Evolutionary conservation across 2,113 vertebrate genomes (phyloP).

Genomic region (Pantherophis guttatus): DNA sequence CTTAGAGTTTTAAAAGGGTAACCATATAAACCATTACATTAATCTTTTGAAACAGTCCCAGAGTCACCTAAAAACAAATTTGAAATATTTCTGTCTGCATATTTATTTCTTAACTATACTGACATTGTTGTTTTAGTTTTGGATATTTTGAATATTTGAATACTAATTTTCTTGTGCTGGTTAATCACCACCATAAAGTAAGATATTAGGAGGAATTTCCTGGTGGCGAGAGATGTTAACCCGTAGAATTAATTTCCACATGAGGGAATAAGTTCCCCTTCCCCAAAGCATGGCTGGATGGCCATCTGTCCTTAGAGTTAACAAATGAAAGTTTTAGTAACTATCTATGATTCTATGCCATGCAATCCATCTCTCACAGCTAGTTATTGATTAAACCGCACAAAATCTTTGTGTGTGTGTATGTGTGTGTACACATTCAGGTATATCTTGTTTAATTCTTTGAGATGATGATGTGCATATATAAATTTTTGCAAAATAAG

Average conservation of each 20-base stretch:
- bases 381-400: neutral
- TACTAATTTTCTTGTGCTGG: neutral
- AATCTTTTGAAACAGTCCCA: neutral
- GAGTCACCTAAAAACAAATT: neutral
- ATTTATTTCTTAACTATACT: neutral
- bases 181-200: neutral
- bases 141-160: neutral
- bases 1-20: neutral
- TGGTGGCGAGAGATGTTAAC: neutral
- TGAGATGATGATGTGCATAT: neutral
- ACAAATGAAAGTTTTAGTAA: neutral
- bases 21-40: neutral
- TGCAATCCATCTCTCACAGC: neutral
- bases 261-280: neutral
- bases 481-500: neutral
- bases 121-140: neutral
- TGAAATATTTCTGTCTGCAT: neutral
- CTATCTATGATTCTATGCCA: neutral
- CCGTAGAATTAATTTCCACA: neutral
- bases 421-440: too few species aligned
- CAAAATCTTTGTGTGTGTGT: neutral
- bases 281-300: neutral
- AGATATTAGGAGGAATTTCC: neutral
- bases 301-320: neutral
- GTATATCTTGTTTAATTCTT: neutral